These are phyloP conservation scores for Saxidomus purpurata DNA, from an alignment of 1,140 invertebrate genomes.

Conservation along the genomic window DNA sequence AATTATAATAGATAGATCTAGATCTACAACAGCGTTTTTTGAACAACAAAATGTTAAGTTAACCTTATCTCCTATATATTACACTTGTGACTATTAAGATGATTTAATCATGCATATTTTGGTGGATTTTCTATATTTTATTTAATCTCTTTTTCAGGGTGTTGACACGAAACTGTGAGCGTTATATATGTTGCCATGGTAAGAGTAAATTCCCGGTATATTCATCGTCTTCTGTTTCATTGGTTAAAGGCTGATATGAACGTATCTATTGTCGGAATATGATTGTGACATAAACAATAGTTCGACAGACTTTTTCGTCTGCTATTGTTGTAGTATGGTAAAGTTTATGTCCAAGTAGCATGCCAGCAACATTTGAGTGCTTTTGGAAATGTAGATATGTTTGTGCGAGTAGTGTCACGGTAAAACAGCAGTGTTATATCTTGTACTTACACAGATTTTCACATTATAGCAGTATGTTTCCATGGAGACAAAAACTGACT, in stretches of 20 bases:
- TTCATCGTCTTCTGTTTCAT: background rate
- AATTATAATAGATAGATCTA: background rate
- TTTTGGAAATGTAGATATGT: too few species aligned
- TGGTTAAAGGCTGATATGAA: background rate
- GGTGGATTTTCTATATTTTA: too few species aligned
- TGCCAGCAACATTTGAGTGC: background rate
- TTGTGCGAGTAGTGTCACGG: too few species aligned
- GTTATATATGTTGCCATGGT: background rate
- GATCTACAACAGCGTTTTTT: background rate
- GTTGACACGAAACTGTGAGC: conserved; percentile 32
- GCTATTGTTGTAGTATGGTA: background rate
- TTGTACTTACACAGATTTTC: background rate
- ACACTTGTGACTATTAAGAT: too few species aligned
- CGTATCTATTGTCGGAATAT: background rate
- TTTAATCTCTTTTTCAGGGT: background rate
- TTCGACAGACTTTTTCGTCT: background rate
- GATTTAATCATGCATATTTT: too few species aligned
- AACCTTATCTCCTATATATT: too few species aligned
- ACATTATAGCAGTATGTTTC: background rate
- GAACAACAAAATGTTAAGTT: too few species aligned
- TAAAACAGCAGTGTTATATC: too few species aligned
- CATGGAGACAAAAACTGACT: background rate
- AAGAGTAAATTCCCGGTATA: background rate
- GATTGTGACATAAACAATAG: background rate
- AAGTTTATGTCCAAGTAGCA: background rate